Base-by-base conservation (phyloP, 2,888 invertebrate genomes). In the Thysanoteuthis rhombus region DNA sequence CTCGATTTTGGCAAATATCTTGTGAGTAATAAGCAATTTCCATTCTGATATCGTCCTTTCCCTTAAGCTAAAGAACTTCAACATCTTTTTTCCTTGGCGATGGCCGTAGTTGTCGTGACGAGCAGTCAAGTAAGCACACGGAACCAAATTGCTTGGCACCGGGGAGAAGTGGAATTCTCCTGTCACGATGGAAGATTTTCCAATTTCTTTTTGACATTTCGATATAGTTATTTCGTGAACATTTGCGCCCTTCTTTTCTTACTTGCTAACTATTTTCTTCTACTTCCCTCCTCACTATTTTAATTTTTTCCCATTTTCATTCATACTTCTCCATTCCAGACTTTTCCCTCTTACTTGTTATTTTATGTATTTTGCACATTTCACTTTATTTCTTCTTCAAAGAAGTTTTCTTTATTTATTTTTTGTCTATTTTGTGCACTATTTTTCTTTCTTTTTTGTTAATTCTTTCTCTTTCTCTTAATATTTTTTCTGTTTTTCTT, bases 181-280 rank as follows among this genome's bases (percentile, higher is more conserved):
- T 75, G 75, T 75, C 75, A 75, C 36, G 75, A 75, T 75, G 75
- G 75, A 75, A 75, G 75, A 75, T 75, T 75, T 75, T 75, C 75
- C 75, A 75, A 75, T 75, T 75, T 75, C 75, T 75, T 75, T 75
- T 75, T 75, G 75, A 75, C 75, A 75, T 75, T n/a, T 75, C 75
- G 75, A 75, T 36, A 75, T 75, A n/a, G 75, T 75, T 75, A 75
- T 75, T 75, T 75, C 75, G 75, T 75, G 75, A 36, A 75, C 75
- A 75, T 75, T 75, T 75, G n/a, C 75, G 36, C 16, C 16, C 36
- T n/a, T 75, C n/a, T n/a, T 36, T 10, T 25, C n/a, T n/a, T 75
- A 36, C n/a, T n/a, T 36, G n/a, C n/a, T n/a, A n/a, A n/a, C n/a
- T n/a, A n/a, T 36, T n/a, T 75, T 12, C 12, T n/a, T 75, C 12